A percentile compares a stretch with the other conserved stretches of the same genome.
Conservation (phyloP, 2,113 vertebrate species). For the Macrotis lagotis region DNA sequence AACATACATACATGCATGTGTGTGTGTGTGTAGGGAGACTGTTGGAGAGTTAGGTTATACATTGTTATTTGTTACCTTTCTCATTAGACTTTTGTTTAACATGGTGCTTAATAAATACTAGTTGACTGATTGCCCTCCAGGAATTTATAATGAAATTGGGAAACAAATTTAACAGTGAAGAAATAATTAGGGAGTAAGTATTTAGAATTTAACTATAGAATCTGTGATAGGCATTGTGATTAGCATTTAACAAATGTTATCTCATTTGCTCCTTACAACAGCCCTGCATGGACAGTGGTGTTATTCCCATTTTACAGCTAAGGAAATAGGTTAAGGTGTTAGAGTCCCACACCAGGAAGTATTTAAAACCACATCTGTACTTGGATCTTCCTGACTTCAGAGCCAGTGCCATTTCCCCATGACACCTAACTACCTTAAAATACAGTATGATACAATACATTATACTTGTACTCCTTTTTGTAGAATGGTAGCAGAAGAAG, state of each 20-base stretch:
- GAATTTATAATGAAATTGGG: background rate
- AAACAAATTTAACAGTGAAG: background rate
- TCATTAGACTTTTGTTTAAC: background rate
- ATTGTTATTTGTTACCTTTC: background rate
- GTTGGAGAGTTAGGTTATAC: background rate
- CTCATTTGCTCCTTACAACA: background rate
- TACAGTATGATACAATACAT: background rate
- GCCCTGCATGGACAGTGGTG: background rate
- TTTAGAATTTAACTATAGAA: background rate
- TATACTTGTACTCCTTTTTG: slow-evolving; percentile 54
- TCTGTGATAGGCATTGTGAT: background rate
- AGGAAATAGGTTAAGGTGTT: background rate
- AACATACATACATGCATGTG: background rate
- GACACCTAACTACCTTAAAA: background rate
- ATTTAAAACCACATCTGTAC: background rate
- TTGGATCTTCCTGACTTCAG: background rate
- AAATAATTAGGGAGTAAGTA: background rate
- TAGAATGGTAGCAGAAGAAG: slow-evolving; percentile 95
- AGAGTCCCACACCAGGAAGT: background rate
- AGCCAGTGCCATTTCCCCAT: background rate
- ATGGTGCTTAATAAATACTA: background rate
- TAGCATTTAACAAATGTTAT: background rate
- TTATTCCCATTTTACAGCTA: background rate
- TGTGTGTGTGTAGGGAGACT: too few species aligned
- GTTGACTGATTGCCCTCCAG: background rate